Conservation (phyloP, 2,888 invertebrate genomes). For the Idaea dimidiata region DNA sequence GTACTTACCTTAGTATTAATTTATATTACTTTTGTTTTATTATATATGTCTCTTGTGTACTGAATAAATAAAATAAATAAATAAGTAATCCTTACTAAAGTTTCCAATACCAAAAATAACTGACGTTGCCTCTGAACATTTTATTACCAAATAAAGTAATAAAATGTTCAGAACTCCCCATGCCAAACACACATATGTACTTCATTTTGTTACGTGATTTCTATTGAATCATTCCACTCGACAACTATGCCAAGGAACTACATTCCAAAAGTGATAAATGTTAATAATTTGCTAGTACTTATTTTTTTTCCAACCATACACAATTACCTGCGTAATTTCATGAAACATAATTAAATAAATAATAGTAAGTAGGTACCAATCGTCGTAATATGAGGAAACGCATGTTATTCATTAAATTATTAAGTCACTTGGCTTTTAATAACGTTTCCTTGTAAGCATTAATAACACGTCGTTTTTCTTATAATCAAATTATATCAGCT, state of each 20-base stretch:
- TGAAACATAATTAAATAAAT: not conserved
- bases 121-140: no score
- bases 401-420: constrained; percentile 7
- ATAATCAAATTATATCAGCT: constrained; percentile 13
- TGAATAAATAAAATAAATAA: no score
- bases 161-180: no score
- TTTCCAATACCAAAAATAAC: no score
- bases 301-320: not conserved
- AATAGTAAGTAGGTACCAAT: not conserved
- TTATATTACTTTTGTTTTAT: no score
- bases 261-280: not conserved
- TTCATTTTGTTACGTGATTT: no score
- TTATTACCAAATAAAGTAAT: no score
- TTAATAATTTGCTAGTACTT: not conserved
- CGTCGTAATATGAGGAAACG: constrained; percentile 9
- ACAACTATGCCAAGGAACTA: not conserved
- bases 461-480: constrained; percentile 13
- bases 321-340: not conserved
- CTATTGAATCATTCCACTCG: no score
- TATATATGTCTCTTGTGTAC: no score
- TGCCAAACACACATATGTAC: no score
- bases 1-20: no score
- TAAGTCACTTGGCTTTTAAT: constrained; percentile 16
- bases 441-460: constrained; percentile 14
- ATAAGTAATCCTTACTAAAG: no score